Percentiles rank a stretch among this genome's conserved stretches.
These are phyloP conservation scores for Matsumyia berberina DNA, from an alignment of 2,888 invertebrate species.

Conservation along the genomic window DNA sequence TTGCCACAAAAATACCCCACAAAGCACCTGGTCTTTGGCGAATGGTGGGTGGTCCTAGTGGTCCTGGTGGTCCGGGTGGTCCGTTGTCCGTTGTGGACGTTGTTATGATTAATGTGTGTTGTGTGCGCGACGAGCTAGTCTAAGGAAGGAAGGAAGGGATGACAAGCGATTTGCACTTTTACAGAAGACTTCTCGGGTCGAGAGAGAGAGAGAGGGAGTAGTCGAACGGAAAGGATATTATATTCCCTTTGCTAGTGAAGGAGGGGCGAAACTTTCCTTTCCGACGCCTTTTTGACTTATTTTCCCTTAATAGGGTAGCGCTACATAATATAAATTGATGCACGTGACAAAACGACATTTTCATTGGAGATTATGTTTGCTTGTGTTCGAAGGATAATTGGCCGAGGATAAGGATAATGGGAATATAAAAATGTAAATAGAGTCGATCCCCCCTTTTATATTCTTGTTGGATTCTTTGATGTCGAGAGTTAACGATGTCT, in stretches of 20 bases:
- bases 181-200: background rate
- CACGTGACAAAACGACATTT: slow-evolving; percentile 70
- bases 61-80: background rate
- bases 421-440: slow-evolving; percentile 27
- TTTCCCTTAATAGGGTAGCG: slow-evolving; percentile 23
- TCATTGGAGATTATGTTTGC: slow-evolving; percentile 61
- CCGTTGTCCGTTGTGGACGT: slow-evolving; percentile 36
- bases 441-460: background rate
- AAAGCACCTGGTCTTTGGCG: slow-evolving; percentile 65
- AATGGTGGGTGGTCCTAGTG: no score
- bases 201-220: background rate
- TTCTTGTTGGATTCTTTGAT: background rate
- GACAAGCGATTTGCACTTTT: slow-evolving; percentile 20
- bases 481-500: slow-evolving; percentile 11
- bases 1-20: slow-evolving; percentile 19
- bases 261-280: background rate
- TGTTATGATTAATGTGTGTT: slow-evolving; percentile 70
- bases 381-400: slow-evolving; percentile 48
- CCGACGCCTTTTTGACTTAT: slow-evolving; percentile 15
- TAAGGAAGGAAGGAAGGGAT: background rate
- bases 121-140: slow-evolving; percentile 17
- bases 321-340: slow-evolving; percentile 63
- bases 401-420: slow-evolving; percentile 40
- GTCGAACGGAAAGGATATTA: slow-evolving; percentile 6
- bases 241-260: background rate